Evolutionary conservation across 2,888 invertebrate species (phyloP).

Genomic region (Acronicta aceris): DNA sequence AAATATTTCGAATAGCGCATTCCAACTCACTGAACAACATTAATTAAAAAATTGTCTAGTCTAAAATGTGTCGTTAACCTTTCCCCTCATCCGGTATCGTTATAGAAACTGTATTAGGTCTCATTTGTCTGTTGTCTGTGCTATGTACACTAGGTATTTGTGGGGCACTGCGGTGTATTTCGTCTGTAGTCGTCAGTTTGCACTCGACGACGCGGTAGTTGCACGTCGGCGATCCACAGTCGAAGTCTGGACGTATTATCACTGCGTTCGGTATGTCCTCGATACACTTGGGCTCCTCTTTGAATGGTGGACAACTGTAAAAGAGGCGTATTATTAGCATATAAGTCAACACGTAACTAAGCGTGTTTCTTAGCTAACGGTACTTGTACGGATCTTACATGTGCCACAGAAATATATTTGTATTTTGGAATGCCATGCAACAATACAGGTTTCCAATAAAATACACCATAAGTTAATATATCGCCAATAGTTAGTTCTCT

Average conservation of each 20-base stretch:
- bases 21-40: conserved; percentile 63
- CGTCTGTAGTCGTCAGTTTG: conserved; percentile 83
- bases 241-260: conserved; percentile 78
- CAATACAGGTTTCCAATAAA: too few species aligned
- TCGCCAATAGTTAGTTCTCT: too few species aligned
- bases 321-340: conserved; percentile 5
- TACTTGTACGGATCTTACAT: too few species aligned
- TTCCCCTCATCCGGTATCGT: conserved; percentile 89
- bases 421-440: too few species aligned
- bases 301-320: conserved; percentile 83
- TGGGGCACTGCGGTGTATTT: conserved; percentile 71
- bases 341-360: too few species aligned
- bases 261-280: conserved; percentile 83
- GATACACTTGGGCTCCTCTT: conserved; percentile 76
- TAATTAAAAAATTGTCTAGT: conserved; percentile 65
- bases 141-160: conserved; percentile 63
- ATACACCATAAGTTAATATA: too few species aligned
- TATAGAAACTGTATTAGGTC: conserved; percentile 89
- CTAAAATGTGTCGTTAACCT: conserved; percentile 72
- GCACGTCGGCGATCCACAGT: conserved; percentile 81
- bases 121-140: conserved; percentile 65
- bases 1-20: conserved; percentile 52
- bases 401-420: too few species aligned
- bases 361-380: too few species aligned
- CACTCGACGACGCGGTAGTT: conserved; percentile 86